Evolutionary conservation across 2,888 invertebrate species (phyloP), one percentile per base, ranked within the genome.

Genomic region (Barypeithes pellucidus): DNA sequence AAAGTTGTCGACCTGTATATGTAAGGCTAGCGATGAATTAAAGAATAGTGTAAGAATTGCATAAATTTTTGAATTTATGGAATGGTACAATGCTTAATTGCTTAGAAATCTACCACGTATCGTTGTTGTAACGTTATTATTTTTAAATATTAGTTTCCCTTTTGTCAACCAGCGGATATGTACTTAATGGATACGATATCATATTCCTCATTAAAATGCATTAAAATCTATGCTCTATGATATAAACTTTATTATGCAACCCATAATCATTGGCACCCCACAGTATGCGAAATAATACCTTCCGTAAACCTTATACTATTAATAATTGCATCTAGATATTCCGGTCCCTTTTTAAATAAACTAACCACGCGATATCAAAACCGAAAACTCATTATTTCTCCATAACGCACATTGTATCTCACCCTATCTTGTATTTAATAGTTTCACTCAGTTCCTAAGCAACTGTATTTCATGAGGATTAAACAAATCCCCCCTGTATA

Each of bases 341-440:
- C 52, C 2, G 9, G 16, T 5, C 62, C 47, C 62, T 47, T 63
- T 63, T 47, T 33, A 63, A 45, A 63, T 69, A 52, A 69, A 54
- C 54, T 36, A 69, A 24, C 62, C 69, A 39, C 52, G 69, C 22
- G 39, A 50, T 69, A 69, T 69, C 61, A 69, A 43, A 54, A 59
- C 57, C 33, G 22, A 65, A 71, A 63, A 63, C 70, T 71, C 70
- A 71, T 71, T 71, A 71, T 71, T 71, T 71, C 65, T 71, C 70
- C 50, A 71, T 71, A 71, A 65, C 47, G 57, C 14, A 43, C 22
- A 54, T 41, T 62, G 12, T 20, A 24, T 57, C 29, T 36, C 60
- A 60, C 63, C 65, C 47, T 33, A 52, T 54, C 54, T 45, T 14
- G 20, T 57, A 33, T 43, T 57, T 71, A 71, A 71, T 71, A 71